Evolutionary conservation across 2,888 invertebrate species (phyloP), one percentile per base, ranked within the genome.

Genomic region (Corbicula japonica): DNA sequence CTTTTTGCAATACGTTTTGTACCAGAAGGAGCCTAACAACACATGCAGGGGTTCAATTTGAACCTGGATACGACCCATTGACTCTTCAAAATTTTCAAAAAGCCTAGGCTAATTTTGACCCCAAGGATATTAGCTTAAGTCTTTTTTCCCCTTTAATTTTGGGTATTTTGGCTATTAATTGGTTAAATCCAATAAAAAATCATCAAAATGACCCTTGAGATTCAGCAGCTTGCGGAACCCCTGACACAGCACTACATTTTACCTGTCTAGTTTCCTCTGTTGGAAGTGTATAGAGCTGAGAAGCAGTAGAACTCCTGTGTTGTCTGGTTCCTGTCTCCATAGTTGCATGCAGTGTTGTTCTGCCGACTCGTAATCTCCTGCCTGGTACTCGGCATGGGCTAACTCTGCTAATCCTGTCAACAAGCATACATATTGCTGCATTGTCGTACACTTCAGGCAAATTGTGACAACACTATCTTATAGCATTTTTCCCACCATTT

Each of bases 231-330:
- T 10, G 10, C 15, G 41, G 41, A 41, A 18, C 41, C 10, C 10
- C 15, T 18, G 41, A 10, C 10, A 38, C 8, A 38, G 15, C 38
- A 38, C 15, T 41, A 26, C n/a, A 35, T 10, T 95, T 93, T 92
- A 96, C 96, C 99, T 99, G 92, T 99, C 99, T 85, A 99, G 95
- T 84, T 98, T 95, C 68, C 99, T 95, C 93, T 98, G 98, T 94
- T 99, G 99, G 94, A 99, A 99, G 94, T 99, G 98, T 88, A 99
- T 99, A 30, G 99, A 99, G 30, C 99, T 99, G 28, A 99, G 95
- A 23, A 99, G 95, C 28, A 99, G 94, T 32, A 99, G 94, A 12
- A 99, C 99, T 12, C 98, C 98, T 0, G 99, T 99, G 94, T 99
- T 99, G 82, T 97, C 97, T 80, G 97, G 97, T 93, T 99, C 99